Base-by-base conservation (phyloP, 2,113 vertebrate genomes). In the Ptychochromis oligacanthus region DNA sequence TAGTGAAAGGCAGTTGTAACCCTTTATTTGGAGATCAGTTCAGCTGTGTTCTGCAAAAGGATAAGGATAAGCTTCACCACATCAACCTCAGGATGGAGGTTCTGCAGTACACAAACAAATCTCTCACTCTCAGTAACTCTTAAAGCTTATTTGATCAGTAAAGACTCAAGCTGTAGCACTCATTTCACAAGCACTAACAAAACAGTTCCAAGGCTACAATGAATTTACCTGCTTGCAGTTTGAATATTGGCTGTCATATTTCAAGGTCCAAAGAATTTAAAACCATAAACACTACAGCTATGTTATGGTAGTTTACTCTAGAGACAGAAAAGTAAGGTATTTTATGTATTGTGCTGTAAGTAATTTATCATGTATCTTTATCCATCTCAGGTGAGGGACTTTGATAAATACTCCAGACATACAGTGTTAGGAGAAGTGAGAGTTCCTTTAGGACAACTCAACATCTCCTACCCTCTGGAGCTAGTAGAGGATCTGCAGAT, bases 361-460 rank as follows among this genome's bases (percentile, higher is more conserved):
- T 49, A 12, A 54, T 52, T 72, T 55, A 20, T 49, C 38, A 7
- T 75, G 11, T 87, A 9, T 85, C 10, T 86, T 10, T 86, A n/a
- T 79, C 15, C 46, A 5, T 84, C 34, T 74, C 83, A 97, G 96
- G 95, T 97, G 43, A 95, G 93, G 74, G 74, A 93, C 87, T 96
- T 96, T 72, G 89, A 97, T 92, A 95, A 91, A 82, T 95, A 94
- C 88, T 97, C 96, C 82, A 93, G 95, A 85, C 93, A 95, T 28
- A 75, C 88, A 7, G 78, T 91, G 8, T 89, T 96, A 18, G 96
- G 96, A 79, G 94, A 96, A 85, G 93, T 95, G 54, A 95, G 92
- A 28, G 67, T 90, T 74, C 58, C 91, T 31, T 79, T 96, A 6
- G 89, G 75, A 1, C 57, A 80, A 34, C 80, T 95, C 24, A 95